Evolutionary conservation across 2,888 invertebrate genomes (phyloP), one percentile per base, ranked within the genome.

Genomic region (Rutpela maculata): DNA sequence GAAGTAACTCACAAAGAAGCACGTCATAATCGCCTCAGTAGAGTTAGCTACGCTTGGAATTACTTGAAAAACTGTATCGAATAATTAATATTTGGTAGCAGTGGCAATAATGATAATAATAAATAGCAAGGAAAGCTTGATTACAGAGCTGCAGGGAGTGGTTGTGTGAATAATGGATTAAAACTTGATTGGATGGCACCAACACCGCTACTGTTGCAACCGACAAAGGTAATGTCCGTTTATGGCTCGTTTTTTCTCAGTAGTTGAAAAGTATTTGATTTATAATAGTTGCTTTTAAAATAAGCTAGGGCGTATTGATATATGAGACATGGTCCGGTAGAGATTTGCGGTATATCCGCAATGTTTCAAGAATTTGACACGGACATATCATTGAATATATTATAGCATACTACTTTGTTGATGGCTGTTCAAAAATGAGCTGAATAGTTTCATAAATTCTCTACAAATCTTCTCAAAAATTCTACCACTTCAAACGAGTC

Each of bases 21-120:
- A 50, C n/a, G 50, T 50, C 50, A 50, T 50, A 50, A n/a, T 63
- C 62, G n/a, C 35, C 17, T 63, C 62, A 63, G 31, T 15, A 63
- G 35, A 17, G 17, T 63, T 63, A 31, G 62, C 35, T 63, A 26
- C 35, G 62, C 31, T 63, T 35, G 62, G 35, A 35, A 63, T 35
- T 31, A 35, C 62, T 35, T 63, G 60, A 63, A 63, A 63, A 63
- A 63, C 62, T 63, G 62, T 63, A 63, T 35, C 62, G 31, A 63
- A 63, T 63, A 63, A 63, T 63, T 63, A 63, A 63, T 63, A 63
- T 63, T 63, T 63, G 62, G 62, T 63, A 63, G 35, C 62, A 63
- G 35, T 63, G 62, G 62, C 62, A 63, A 35, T 63, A 63, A 63
- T 62, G 60, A 62, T 63, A 63, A 63, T 35, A 63, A 63, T 63